A percentile compares a stretch with the other conserved stretches of the same genome.
These are phyloP conservation scores for Picus viridis DNA, from an alignment of 2,797 vertebrate species.

Conservation along the genomic window DNA sequence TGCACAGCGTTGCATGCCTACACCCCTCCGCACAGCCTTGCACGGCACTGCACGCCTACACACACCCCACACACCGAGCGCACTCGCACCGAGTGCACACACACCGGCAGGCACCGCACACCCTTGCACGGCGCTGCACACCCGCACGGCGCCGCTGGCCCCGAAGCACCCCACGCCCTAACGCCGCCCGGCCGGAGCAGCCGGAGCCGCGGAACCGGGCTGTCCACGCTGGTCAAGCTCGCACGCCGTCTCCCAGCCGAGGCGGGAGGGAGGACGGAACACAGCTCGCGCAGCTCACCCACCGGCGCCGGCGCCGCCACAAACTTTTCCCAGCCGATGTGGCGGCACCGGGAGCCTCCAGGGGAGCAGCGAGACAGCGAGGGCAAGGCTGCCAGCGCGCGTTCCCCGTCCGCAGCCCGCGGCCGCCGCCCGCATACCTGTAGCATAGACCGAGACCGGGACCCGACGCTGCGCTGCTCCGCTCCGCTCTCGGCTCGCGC, in stretches of 20 bases:
- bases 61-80: not conserved
- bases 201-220: not conserved
- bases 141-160: not conserved
- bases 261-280: not conserved
- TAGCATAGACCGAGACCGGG: too few species aligned
- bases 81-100: not conserved
- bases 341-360: too few species aligned
- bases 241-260: not conserved
- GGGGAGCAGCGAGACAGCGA: not conserved
- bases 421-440: not conserved
- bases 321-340: not conserved
- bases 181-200: not conserved
- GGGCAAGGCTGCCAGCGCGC: not conserved
- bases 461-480: not conserved
- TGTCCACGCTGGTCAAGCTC: not conserved
- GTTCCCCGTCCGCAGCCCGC: not conserved
- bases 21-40: not conserved
- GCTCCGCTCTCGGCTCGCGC: not conserved
- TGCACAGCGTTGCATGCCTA: too few species aligned
- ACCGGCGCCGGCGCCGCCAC: not conserved
- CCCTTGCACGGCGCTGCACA: too few species aligned
- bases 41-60: not conserved
- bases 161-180: not conserved
- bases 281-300: not conserved
- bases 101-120: not conserved